Evolutionary conservation across 2,888 invertebrate genomes (phyloP).

Genomic region (Epinotia brunnichana): DNA sequence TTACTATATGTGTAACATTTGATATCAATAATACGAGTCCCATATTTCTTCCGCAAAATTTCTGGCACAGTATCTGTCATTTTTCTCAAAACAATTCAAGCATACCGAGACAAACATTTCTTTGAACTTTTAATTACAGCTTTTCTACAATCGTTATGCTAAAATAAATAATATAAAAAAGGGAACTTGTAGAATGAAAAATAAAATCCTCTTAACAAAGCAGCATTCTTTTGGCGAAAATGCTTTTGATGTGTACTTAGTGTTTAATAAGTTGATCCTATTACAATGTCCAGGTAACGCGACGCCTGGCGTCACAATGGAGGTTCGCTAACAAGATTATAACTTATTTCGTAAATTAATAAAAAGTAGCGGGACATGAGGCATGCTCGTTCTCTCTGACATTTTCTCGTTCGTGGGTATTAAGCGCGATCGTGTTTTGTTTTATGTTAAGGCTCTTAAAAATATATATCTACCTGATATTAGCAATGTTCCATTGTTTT

Average conservation of each 20-base stretch:
- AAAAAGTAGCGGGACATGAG: constrained; percentile 67
- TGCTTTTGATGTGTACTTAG: constrained; percentile 83
- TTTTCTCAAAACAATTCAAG: constrained; percentile 29
- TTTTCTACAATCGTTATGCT: constrained; percentile 38
- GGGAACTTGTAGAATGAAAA: constrained; percentile 54
- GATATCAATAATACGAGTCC: not conserved
- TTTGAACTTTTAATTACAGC: constrained; percentile 43
- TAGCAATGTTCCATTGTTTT: not conserved
- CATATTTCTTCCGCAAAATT: not conserved
- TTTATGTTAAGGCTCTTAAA: constrained; percentile 13
- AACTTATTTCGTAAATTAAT: constrained; percentile 83
- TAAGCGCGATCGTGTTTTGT: constrained; percentile 11
- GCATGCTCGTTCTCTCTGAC: constrained; percentile 12
- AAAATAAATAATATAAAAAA: constrained; percentile 50
- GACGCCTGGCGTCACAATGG: constrained; percentile 67
- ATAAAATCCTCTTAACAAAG: constrained; percentile 77
- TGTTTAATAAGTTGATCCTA: constrained; percentile 84
- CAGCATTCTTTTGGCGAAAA: constrained; percentile 70
- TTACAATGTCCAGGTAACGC: constrained; percentile 82
- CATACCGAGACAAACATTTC: constrained; percentile 36
- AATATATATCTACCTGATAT: not conserved
- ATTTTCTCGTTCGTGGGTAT: constrained; percentile 5
- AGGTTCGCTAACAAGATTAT: constrained; percentile 81
- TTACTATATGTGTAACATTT: not conserved
- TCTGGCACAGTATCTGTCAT: constrained; percentile 27